A percentile compares a stretch with the other conserved stretches of the same genome.
Conservation (phyloP, 2,113 vertebrate species). For the Corynorhinus townsendii region DNA sequence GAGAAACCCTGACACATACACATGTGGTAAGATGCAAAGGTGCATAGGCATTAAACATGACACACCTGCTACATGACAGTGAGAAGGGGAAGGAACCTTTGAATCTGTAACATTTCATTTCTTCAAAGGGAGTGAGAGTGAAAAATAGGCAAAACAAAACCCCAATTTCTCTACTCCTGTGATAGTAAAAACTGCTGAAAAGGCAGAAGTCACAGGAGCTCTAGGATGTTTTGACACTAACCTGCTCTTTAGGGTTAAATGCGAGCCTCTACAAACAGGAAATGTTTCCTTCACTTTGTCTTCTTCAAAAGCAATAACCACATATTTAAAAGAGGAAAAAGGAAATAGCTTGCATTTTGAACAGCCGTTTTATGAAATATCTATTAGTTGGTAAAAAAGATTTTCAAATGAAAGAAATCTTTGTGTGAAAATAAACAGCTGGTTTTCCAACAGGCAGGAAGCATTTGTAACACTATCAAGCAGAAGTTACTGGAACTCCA, state of each 20-base stretch:
- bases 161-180: not conserved
- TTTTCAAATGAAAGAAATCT: slow-evolving; percentile 33
- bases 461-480: not conserved
- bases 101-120: not conserved
- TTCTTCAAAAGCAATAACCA: slow-evolving; percentile 76
- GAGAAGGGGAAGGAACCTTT: not conserved
- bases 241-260: slow-evolving; percentile 61
- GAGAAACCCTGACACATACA: not conserved
- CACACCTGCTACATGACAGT: not conserved
- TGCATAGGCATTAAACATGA: accelerated
- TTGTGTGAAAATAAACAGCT: not conserved
- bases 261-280: slow-evolving; percentile 80
- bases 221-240: slow-evolving; percentile 70
- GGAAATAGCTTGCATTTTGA: slow-evolving; percentile 75
- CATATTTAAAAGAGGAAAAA: slow-evolving; percentile 71
- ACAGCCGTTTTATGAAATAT: slow-evolving; percentile 8
- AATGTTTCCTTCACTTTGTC: slow-evolving; percentile 75
- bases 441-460: not conserved
- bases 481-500: not conserved
- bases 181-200: slow-evolving; percentile 24
- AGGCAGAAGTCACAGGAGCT: slow-evolving; percentile 23
- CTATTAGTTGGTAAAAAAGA: slow-evolving; percentile 21
- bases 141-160: not conserved
- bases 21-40: not conserved
- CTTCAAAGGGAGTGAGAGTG: slow-evolving; percentile 11